Percentiles rank a stretch among this genome's conserved stretches.
phyloP scores from a whole-genome alignment of 1,140 invertebrate species.

The Drosophila orena region DNA sequence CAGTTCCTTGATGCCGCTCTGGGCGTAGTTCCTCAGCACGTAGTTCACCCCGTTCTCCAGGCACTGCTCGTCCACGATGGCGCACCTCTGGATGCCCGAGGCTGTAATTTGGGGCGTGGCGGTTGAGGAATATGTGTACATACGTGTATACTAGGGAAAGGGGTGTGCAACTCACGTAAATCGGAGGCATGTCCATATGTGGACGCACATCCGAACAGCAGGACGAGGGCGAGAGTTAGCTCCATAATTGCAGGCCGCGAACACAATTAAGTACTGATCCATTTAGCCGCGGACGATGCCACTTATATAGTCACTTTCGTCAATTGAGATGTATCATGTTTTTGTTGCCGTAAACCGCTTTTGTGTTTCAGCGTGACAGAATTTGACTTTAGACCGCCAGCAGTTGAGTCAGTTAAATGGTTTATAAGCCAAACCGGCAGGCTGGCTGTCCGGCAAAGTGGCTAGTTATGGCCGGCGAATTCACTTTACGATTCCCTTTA shows the following conservation, averaged over 20 bases:
- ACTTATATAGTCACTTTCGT: slow-evolving; percentile 59
- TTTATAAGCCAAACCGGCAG: slow-evolving; percentile 37
- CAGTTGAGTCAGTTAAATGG: slow-evolving; percentile 47
- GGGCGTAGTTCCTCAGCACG: slow-evolving; percentile 50
- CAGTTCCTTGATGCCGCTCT: slow-evolving; percentile 55
- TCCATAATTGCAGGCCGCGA: slow-evolving; percentile 30
- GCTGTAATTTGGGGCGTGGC: slow-evolving; percentile 15
- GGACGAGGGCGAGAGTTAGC: slow-evolving; percentile 15
- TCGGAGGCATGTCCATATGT: slow-evolving; percentile 21
- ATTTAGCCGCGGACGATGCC: slow-evolving; percentile 17
- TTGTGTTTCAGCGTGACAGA: slow-evolving; percentile 68
- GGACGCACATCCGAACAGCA: slow-evolving; percentile 18
- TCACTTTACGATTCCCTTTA: slow-evolving; percentile 72
- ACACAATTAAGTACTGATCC: slow-evolving; percentile 42
- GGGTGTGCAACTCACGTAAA: slow-evolving; percentile 13
- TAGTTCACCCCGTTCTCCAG: slow-evolving; percentile 43
- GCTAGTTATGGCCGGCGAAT: slow-evolving; percentile 45
- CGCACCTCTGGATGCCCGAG: slow-evolving; percentile 51
- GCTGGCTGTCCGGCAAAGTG: slow-evolving; percentile 22
- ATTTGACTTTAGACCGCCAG: slow-evolving; percentile 75
- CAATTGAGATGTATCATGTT: slow-evolving; percentile 36
- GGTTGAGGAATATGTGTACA: neutral
- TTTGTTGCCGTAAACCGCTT: slow-evolving; percentile 33
- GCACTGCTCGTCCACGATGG: slow-evolving; percentile 49
- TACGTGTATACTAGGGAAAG: neutral